A percentile compares a stretch with the other conserved stretches of the same genome.
These are phyloP conservation scores for Hydraecia micacea DNA, from an alignment of 2,888 invertebrate genomes.

Conservation along the genomic window DNA sequence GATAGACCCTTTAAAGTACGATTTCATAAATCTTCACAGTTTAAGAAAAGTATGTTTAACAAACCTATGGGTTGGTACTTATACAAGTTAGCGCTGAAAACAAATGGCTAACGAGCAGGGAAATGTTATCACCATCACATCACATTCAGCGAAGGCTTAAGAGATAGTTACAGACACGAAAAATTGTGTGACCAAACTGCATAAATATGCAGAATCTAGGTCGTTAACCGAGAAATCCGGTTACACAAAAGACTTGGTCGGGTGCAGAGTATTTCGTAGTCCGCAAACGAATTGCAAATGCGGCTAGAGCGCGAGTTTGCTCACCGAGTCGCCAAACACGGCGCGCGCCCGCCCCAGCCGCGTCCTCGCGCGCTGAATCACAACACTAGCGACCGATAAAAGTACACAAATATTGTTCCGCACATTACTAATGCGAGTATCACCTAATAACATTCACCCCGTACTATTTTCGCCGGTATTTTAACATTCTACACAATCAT, in stretches of 20 bases:
- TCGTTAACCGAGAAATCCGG: conserved; percentile 86
- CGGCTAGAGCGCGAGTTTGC: conserved; percentile 79
- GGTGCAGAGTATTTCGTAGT: conserved; percentile 83
- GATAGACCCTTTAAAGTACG: background rate
- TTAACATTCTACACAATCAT: conserved; percentile 17
- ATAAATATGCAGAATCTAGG: conserved; percentile 84
- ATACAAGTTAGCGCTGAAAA: conserved; percentile 7
- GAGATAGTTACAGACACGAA: conserved; percentile 73
- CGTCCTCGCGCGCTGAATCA: conserved; percentile 47
- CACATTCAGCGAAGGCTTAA: conserved; percentile 59
- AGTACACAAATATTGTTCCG: conserved; percentile 41
- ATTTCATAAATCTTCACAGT: background rate
- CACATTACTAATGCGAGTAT: conserved; percentile 30
- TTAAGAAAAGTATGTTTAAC: background rate
- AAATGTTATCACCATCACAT: conserved; percentile 51
- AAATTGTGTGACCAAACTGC: conserved; percentile 80
- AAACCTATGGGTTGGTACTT: background rate
- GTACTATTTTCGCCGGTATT: background rate
- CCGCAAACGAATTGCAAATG: conserved; percentile 85
- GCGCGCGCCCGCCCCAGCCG: conserved; percentile 47
- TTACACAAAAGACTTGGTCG: conserved; percentile 84
- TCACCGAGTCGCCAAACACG: conserved; percentile 82
- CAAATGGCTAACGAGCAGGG: conserved; percentile 30
- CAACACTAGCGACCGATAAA: conserved; percentile 49
- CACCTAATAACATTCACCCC: conserved; percentile 15